Conservation (phyloP, 2,888 invertebrate genomes). For the Eupithecia exiguata region DNA sequence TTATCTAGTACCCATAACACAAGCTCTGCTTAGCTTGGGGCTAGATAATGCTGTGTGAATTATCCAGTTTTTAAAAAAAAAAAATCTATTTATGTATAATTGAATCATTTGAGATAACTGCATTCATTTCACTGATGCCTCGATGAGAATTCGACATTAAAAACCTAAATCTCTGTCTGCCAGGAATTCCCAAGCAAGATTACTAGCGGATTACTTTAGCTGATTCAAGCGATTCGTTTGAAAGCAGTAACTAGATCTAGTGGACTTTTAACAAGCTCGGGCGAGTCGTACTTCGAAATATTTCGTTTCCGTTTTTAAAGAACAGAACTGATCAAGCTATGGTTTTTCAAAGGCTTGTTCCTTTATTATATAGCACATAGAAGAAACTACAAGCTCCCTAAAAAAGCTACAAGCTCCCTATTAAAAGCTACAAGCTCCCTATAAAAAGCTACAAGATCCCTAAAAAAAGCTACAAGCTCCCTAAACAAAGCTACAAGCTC, state of each 20-base stretch:
- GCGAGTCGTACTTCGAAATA: not conserved
- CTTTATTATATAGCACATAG: not conserved
- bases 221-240: conserved; percentile 1
- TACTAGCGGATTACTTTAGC: not conserved
- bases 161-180: not conserved
- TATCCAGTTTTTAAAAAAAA: too few species aligned
- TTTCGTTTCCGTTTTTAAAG: not conserved
- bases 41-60: too few species aligned
- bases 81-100: too few species aligned
- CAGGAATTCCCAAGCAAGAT: not conserved
- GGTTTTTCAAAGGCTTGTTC: not conserved
- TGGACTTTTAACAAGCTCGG: not conserved
- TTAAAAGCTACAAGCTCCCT: not conserved
- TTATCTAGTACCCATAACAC: too few species aligned
- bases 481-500: not conserved
- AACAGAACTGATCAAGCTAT: not conserved
- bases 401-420: too few species aligned
- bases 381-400: not conserved
- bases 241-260: not conserved
- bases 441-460: too few species aligned
- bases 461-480: too few species aligned
- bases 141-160: too few species aligned
- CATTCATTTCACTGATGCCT: too few species aligned
- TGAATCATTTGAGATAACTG: too few species aligned
- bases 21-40: too few species aligned